Conservation (phyloP, 2,888 invertebrate genomes). For the Mimas tiliae region DNA sequence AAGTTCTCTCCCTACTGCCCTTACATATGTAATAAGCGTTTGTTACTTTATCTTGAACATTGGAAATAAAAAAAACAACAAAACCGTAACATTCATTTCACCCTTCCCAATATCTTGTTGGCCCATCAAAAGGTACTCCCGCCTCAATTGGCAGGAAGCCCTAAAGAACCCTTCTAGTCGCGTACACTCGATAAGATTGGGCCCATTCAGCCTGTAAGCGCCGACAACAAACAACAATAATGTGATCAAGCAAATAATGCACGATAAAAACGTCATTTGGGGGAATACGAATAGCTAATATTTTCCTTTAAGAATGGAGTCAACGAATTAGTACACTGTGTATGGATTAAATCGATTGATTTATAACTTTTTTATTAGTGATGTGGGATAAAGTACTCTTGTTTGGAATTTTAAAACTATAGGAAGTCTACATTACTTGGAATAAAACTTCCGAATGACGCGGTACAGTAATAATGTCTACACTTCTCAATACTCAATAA, state of each 20-base stretch:
- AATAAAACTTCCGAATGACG: neutral
- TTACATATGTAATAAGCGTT: neutral
- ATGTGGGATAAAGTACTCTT: no score
- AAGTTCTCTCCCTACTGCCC: neutral
- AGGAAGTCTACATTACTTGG: neutral
- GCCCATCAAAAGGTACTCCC: slow-evolving; percentile 44
- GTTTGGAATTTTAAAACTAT: neutral
- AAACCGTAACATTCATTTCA: slow-evolving; percentile 34
- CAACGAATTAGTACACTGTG: neutral
- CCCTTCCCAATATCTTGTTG: slow-evolving; percentile 40
- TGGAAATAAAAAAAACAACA: slow-evolving; percentile 29
- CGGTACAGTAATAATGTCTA: neutral
- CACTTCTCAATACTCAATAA: no score
- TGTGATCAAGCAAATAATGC: slow-evolving; percentile 48
- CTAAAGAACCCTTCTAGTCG: slow-evolving; percentile 51
- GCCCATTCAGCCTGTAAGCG: slow-evolving; percentile 48
- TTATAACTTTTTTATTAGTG: neutral
- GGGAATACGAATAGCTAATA: slow-evolving; percentile 11
- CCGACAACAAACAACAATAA: slow-evolving; percentile 53
- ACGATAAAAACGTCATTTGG: neutral
- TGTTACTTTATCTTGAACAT: neutral
- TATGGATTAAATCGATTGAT: neutral
- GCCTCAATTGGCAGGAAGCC: slow-evolving; percentile 46
- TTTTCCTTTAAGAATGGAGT: neutral
- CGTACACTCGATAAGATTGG: slow-evolving; percentile 51